Evolutionary conservation across 1,140 invertebrate species (phyloP).

Genomic region (Drosophila pseudoananassae): DNA sequence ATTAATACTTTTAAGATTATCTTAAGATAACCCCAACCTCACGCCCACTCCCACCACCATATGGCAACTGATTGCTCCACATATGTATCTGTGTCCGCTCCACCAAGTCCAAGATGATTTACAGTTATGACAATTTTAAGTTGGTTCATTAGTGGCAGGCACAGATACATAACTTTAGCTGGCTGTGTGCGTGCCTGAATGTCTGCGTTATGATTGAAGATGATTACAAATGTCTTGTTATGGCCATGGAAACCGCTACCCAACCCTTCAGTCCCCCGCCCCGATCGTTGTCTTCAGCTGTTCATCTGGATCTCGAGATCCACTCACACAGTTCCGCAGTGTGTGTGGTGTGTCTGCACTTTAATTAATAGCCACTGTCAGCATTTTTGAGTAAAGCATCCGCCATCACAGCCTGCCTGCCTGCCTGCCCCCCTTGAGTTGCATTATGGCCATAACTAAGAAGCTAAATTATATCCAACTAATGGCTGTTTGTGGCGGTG

Average conservation of each 20-base stretch:
- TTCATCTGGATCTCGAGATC: conserved; percentile 55
- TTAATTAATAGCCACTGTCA: conserved; percentile 79
- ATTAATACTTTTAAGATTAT: too few species aligned
- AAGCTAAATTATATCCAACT: conserved; percentile 58
- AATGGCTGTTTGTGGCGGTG: conserved; percentile 39
- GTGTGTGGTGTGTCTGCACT: conserved; percentile 53
- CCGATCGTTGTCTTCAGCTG: conserved; percentile 21
- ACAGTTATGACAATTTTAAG: conserved; percentile 81
- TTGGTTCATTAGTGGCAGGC: conserved; percentile 71
- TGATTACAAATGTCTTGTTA: conserved; percentile 80
- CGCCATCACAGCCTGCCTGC: conserved; percentile 11
- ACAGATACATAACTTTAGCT: conserved; percentile 18
- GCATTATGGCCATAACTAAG: conserved; percentile 54
- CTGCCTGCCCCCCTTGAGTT: conserved; percentile 24
- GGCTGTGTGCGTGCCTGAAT: conserved; percentile 40
- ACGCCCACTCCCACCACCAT: background rate
- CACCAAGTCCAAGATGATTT: conserved; percentile 72
- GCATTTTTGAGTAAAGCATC: conserved; percentile 73
- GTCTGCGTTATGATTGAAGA: conserved; percentile 76
- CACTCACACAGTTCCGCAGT: conserved; percentile 18
- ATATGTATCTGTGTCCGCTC: conserved; percentile 52
- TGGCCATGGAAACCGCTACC: conserved; percentile 44
- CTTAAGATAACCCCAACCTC: too few species aligned
- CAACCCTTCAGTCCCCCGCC: background rate
- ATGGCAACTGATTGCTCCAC: conserved; percentile 61